Base-by-base conservation (phyloP, 1,140 invertebrate species). In the Teleopsis dalmanni region DNA sequence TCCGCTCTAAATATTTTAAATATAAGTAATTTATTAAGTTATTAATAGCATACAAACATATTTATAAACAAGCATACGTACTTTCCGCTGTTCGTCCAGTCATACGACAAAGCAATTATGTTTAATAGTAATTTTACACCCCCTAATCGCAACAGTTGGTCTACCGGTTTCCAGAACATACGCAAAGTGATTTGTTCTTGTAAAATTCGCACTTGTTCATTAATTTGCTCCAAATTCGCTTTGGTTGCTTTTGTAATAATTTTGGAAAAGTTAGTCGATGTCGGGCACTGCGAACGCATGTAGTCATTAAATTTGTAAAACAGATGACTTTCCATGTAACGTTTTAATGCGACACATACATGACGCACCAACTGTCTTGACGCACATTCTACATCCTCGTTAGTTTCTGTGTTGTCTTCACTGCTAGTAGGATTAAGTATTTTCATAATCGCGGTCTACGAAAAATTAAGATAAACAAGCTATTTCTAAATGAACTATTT, bases 331-430 rank as follows among this genome's bases (percentile, higher is more conserved):
- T 97, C 93, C 71, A 94, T 85, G 57, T 98, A 98, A 49, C 85
- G 80, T 62, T 93, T 89, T 1, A 96, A 75, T 3, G 93, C 88
- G 6, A 89, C 83, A 60, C 89, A 91, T 3, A 96, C 93, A 68
- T 96, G 92, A 10, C 92, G 74, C 1, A 95, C 90, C 40, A 91
- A 88, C 74, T 97, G 94, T n/a, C 91, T 71, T n/a, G 88, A 88
- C 3, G 91, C 86, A 66, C 88, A 91, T 51, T 92, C 85, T 65
- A 92, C 86, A 67, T 95, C 91, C 57, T 95, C 92, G 50, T 85
- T 86, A n/a, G 90, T 71, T 2, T 73, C 63, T 1, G 79, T 68
- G 37, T 83, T 80, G 45, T 81, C 80, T 13, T 82, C 75, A 91
- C 73, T 52, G 92, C 87, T 5, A 83, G 82, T 52, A 90, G 76